Conservation (phyloP, 2,797 vertebrate species). For the Phalloptychus januarius region DNA sequence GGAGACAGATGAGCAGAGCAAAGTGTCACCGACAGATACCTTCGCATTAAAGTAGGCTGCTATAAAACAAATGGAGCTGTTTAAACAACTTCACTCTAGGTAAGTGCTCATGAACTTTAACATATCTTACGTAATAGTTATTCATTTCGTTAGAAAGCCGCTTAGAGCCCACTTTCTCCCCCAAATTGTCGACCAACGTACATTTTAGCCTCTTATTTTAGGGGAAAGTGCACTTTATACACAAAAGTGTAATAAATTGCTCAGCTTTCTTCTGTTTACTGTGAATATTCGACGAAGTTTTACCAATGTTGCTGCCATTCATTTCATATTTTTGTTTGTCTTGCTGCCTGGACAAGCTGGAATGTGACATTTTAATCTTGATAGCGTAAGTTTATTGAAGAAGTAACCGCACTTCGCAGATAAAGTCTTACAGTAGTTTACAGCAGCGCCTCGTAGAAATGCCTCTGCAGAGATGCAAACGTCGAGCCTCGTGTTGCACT, state of each 20-base stretch:
- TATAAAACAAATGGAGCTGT: background rate
- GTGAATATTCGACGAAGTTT: background rate
- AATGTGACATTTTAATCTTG: background rate
- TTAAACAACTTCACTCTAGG: conserved; percentile 6
- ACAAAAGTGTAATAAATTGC: background rate
- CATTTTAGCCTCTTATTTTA: background rate
- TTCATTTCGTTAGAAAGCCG: background rate
- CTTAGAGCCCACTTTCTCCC: background rate
- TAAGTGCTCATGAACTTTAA: conserved; percentile 2
- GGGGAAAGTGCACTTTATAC: background rate
- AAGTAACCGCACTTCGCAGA: background rate
- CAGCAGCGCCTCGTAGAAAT: background rate
- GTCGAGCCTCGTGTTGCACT: background rate
- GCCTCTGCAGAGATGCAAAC: background rate
- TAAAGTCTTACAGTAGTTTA: background rate
- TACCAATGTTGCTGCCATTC: background rate
- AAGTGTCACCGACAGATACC: background rate
- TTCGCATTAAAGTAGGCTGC: background rate
- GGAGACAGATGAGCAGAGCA: background rate
- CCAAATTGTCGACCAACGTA: background rate
- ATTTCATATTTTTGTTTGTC: background rate
- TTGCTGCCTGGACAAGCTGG: background rate
- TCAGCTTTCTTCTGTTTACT: background rate
- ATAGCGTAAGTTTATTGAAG: background rate
- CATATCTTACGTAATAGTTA: background rate